Base-by-base conservation (phyloP, 2,888 invertebrate genomes). In the Cheiracanthium punctorium region DNA sequence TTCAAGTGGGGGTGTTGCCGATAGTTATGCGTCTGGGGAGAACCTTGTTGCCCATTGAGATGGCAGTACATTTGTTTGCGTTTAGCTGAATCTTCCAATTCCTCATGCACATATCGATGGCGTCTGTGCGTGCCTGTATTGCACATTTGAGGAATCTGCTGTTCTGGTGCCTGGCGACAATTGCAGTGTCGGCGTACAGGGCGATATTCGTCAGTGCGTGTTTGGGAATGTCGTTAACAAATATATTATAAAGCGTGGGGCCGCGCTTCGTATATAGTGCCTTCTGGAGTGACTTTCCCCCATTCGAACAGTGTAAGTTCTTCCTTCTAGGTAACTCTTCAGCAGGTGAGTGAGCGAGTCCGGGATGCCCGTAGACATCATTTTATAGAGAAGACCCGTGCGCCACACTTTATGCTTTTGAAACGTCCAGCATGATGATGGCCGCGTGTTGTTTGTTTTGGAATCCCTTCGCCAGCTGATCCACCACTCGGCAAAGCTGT, bases 181-280 rank as follows among this genome's bases (percentile, higher is more conserved):
- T n/a, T n/a, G n/a, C 73, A 8, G 52, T 73, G 48, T 73, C 73
- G 12, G 74, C 74, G 32, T 24, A 74, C 4, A 58, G 32, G 14
- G 58, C 28, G 7, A 52, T 10, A 14, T 12, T 58, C 1, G 14
- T 32, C 1, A 1, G 17, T 1, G 29, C 12, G 7, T 12, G 28
- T 0, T 17, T 7, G 4, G 52, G 74, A 1, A 74, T 52, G 32
- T 58, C 74, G 17, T 29, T 32, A 12, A 32, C 24, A 24, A 29
- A 74, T 2, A 74, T 52, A 30, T 52, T 17, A 30, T 17, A 74
- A 1, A 74, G 29, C 1, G 58, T n/a, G 7, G 73, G 8, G 32
- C 30, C 10, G 52, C 73, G 8, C 30, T 52, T n/a, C n/a, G 8
- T 33, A 71, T n/a, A 2, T 41, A n/a, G 1, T 28, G 1, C 0